Evolutionary conservation across 2,888 invertebrate genomes (phyloP).

Genomic region (Aleiodes alternator): DNA sequence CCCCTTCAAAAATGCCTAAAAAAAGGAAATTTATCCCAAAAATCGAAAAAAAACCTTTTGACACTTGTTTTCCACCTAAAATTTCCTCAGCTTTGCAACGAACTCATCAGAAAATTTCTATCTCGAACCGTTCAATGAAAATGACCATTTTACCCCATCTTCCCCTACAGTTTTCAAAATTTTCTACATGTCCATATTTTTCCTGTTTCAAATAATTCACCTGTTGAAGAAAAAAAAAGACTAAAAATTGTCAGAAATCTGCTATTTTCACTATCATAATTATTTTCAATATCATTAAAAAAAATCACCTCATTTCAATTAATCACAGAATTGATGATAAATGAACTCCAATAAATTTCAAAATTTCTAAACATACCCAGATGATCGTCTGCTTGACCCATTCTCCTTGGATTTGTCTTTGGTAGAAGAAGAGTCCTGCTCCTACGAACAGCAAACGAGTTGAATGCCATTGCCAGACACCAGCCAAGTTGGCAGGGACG

Average conservation of each 20-base stretch:
- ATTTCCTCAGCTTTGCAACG: too few relatives aligned
- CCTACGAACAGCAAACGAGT: conserved; percentile 75
- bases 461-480: conserved; percentile 72
- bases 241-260: neutral
- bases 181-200: too few relatives aligned
- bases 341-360: neutral
- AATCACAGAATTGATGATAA: conserved; percentile 10
- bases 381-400: conserved; percentile 78
- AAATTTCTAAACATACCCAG: conserved; percentile 76
- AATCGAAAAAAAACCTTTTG: too few relatives aligned
- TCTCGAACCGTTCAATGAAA: too few relatives aligned
- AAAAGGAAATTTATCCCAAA: too few relatives aligned
- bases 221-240: too few relatives aligned
- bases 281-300: neutral
- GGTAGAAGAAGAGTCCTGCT: conserved; percentile 69
- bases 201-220: too few relatives aligned
- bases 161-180: too few relatives aligned
- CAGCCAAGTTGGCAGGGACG: conserved; percentile 73
- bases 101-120: too few relatives aligned
- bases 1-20: too few relatives aligned
- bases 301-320: neutral
- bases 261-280: neutral
- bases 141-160: too few relatives aligned
- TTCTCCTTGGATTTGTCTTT: conserved; percentile 79
- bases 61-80: too few relatives aligned